Percentiles rank a stretch among this genome's conserved stretches.
phyloP scores from a whole-genome alignment of 2,888 invertebrate genomes.

The Shargacucullia verbasci region DNA sequence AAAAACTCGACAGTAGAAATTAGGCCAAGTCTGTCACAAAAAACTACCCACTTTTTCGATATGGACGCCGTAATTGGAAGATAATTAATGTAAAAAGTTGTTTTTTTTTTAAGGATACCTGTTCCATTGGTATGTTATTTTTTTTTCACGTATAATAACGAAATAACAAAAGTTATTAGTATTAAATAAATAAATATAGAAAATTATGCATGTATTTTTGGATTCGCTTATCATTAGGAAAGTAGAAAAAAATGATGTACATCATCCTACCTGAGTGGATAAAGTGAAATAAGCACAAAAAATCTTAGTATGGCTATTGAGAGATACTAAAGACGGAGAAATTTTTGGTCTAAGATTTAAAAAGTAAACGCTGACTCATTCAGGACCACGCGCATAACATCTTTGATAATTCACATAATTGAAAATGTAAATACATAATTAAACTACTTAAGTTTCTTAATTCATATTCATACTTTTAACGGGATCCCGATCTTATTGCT shows the following conservation, averaged over 20 bases:
- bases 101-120: conserved; percentile 20
- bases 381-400: no score
- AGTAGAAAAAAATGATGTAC: no score
- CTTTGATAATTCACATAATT: conserved; percentile 13
- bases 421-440: conserved; percentile 37
- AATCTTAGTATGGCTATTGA: no score
- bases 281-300: no score
- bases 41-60: conserved; percentile 67
- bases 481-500: conserved; percentile 28
- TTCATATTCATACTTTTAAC: no score
- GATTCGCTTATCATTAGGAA: no score
- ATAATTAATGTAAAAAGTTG: conserved; percentile 62
- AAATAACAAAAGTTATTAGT: background rate
- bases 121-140: background rate
- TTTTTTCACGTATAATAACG: background rate
- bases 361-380: no score
- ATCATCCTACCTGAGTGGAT: no score
- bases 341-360: no score
- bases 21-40: conserved; percentile 75
- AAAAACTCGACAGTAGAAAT: conserved; percentile 71
- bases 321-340: no score
- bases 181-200: no score
- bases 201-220: no score
- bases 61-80: conserved; percentile 57
- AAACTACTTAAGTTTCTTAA: conserved; percentile 11